These are phyloP conservation scores for Coenonympha glycerion DNA, from an alignment of 2,888 invertebrate species.

Conservation along the genomic window DNA sequence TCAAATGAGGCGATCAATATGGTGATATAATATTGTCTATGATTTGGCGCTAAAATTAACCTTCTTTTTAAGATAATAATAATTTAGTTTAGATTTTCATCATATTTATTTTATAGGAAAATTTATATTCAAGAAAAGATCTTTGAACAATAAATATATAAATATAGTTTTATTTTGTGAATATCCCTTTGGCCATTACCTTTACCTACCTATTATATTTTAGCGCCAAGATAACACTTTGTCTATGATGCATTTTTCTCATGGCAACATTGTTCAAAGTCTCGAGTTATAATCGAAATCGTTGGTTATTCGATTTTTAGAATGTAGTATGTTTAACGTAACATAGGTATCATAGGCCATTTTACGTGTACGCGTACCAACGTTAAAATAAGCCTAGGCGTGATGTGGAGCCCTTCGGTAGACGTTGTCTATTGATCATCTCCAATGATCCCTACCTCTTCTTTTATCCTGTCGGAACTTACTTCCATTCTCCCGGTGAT, in stretches of 20 bases:
- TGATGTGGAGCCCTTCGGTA: too few species aligned
- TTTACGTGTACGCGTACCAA: not conserved
- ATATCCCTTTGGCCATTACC: conserved; percentile 15
- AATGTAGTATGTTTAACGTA: not conserved
- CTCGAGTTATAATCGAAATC: conserved; percentile 23
- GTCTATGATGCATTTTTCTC: conserved; percentile 21
- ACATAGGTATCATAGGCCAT: not conserved
- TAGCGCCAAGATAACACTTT: conserved; percentile 17
- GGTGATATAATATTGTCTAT: conserved; percentile 28
- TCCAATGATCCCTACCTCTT: too few species aligned
- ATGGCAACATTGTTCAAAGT: conserved; percentile 14
- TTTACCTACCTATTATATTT: conserved; percentile 4
- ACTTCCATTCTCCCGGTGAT: too few species aligned
- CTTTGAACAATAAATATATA: not conserved
- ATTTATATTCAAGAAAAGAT: not conserved
- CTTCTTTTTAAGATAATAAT: not conserved
- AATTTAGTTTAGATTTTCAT: not conserved
- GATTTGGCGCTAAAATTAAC: conserved; percentile 10
- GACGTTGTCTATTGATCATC: too few species aligned
- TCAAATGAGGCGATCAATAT: conserved; percentile 35
- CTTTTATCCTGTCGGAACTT: too few species aligned
- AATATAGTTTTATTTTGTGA: not conserved
- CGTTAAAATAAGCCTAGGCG: too few species aligned
- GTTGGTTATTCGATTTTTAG: not conserved
- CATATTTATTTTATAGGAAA: not conserved